phyloP scores from a whole-genome alignment of 92 coral and sea anemone species.

The Metridium senile region DNA sequence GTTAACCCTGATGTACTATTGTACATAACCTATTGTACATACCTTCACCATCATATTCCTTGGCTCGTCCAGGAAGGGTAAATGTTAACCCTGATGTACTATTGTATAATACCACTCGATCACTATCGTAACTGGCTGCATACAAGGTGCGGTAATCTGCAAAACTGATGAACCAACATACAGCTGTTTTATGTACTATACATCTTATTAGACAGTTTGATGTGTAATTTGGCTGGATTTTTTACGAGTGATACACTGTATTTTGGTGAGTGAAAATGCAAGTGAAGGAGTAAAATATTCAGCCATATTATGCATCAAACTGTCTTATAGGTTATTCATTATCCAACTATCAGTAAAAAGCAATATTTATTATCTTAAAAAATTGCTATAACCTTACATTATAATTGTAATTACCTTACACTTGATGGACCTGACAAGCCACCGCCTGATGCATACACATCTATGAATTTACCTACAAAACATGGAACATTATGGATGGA shows the following conservation, averaged over 20 bases:
- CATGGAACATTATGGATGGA: background rate
- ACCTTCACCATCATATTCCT: conserved; percentile 67
- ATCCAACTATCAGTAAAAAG: too few relatives aligned
- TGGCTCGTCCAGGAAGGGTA: conserved; percentile 77
- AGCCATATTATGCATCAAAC: too few relatives aligned
- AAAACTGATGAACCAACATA: conserved; percentile 58
- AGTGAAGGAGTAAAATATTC: too few relatives aligned
- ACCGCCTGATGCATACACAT: conserved; percentile 85
- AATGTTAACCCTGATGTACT: conserved; percentile 79
- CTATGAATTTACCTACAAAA: conserved; percentile 58
- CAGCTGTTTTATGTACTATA: too few relatives aligned
- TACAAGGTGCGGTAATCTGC: conserved; percentile 82
- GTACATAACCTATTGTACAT: conserved; percentile 31
- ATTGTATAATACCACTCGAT: conserved; percentile 79
- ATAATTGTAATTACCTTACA: conserved; percentile 66
- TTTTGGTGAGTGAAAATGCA: too few relatives aligned
- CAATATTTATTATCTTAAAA: too few relatives aligned
- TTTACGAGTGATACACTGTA: too few relatives aligned
- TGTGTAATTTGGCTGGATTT: too few relatives aligned
- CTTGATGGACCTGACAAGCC: conserved; percentile 85
- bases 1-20: conserved; percentile 83
- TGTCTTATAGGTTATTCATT: too few relatives aligned
- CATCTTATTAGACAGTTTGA: too few relatives aligned
- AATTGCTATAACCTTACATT: too few relatives aligned
- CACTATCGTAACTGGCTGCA: conserved; percentile 88